Base-by-base conservation (phyloP, 2,113 vertebrate genomes). In the Amphiprion percula region DNA sequence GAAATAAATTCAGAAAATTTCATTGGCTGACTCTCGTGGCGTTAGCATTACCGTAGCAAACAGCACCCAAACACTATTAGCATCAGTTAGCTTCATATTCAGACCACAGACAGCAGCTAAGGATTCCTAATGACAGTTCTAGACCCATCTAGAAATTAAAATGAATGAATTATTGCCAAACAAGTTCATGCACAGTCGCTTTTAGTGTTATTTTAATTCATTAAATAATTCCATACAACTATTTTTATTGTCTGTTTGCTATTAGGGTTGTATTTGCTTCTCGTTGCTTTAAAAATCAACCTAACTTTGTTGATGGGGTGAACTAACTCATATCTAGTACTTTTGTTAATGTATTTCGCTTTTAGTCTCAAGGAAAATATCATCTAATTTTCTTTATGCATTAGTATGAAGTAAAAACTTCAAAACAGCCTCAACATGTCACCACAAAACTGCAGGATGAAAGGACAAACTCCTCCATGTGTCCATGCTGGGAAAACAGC, bases 401-500 rank as follows among this genome's bases (percentile, higher is more conserved):
- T 49, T 15, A 56, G 56, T 19, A 4, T 50, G 50, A 68, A 28
- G 56, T 19, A n/a, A 24, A 19, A 37, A 53, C 58, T 59, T 59
- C 41, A 26, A 65, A 67, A 73, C 30, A 63, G 52, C 63, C 54
- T 28, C 49, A 10, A 24, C 8, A 39, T 39, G 23, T 53, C 12
- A 17, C 6, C 17, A n/a, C 5, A 44, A 79, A 37, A 49, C 26
- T 59, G 26, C 4, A 54, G 47, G 52, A 74, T 59, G 28, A 54
- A 41, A 49, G 71, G 50, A 33, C 46, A 15, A 53, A 74, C 49
- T 24, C 11, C 17, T 62, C 54, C 68, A 24, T 49, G 56, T 55
- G 68, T 55, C n/a, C 58, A 26, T 11, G 44, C 52, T 41, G 41
- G 23, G 69, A 55, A 65, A 74, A 73, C 49, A 71, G 60, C 79